Evolutionary conservation across 2,113 vertebrate species (phyloP).

Genomic region (Cricetomys ansorgei): DNA sequence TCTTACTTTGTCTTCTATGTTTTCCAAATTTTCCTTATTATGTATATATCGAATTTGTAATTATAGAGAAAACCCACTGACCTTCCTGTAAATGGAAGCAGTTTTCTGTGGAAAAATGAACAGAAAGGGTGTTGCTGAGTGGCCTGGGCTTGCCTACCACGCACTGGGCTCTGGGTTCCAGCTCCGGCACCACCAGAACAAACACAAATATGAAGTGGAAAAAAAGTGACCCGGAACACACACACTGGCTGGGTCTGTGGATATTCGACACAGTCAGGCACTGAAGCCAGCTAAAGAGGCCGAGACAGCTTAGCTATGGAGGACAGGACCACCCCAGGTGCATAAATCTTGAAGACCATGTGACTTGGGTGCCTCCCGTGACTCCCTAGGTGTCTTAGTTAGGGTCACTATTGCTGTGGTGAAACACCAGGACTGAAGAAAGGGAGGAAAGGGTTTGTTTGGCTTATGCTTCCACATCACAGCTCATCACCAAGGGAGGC

Average conservation of each 20-base stretch:
- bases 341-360: not conserved
- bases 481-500: not conserved
- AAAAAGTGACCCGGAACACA: not conserved
- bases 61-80: not conserved
- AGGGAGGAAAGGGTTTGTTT: not conserved
- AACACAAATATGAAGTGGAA: not conserved
- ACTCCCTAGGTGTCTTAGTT: not conserved
- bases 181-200: not conserved
- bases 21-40: not conserved
- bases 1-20: not conserved
- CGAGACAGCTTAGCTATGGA: not conserved
- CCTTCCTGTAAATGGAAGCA: not conserved
- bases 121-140: not conserved
- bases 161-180: not conserved
- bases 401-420: not conserved
- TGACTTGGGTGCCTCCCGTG: not conserved
- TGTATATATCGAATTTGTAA: not conserved
- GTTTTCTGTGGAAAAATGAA: conserved; percentile 14
- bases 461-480: too few species aligned
- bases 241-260: not conserved
- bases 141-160: not conserved
- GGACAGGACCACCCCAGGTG: not conserved
- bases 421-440: not conserved
- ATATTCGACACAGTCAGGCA: not conserved
- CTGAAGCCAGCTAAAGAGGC: not conserved